These are phyloP conservation scores for Hypanus sabinus DNA, from an alignment of 2,113 vertebrate genomes.

Conservation along the genomic window DNA sequence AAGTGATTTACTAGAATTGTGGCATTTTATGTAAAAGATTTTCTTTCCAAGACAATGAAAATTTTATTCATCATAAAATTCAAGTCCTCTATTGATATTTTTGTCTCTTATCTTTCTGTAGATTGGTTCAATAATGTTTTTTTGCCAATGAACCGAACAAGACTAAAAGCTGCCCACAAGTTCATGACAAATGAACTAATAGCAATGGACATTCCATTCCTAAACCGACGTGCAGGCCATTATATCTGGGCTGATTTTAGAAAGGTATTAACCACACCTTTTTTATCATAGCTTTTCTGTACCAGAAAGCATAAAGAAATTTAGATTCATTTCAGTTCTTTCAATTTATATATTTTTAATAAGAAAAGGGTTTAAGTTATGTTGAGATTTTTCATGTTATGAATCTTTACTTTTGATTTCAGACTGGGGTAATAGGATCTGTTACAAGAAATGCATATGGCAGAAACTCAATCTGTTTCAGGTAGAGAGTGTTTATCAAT, in stretches of 20 bases:
- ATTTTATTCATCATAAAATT: not conserved
- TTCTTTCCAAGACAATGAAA: not conserved
- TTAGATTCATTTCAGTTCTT: not conserved
- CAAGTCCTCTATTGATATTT: not conserved
- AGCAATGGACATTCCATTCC: constrained; percentile 69
- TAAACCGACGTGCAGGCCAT: constrained; percentile 70
- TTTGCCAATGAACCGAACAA: constrained; percentile 70
- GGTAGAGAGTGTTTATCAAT: not conserved
- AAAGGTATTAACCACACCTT: constrained; percentile 61
- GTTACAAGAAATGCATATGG: not conserved
- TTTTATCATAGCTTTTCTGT: not conserved
- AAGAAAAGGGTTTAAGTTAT: not conserved
- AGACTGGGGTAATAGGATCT: not conserved
- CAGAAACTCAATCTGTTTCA: not conserved
- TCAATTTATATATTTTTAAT: not conserved
- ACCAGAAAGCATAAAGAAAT: not conserved
- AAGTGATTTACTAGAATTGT: not conserved
- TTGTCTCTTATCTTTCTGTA: constrained; percentile 46
- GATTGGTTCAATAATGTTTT: constrained; percentile 84
- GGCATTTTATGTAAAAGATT: not conserved
- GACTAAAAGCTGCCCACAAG: constrained; percentile 71
- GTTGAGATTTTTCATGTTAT: not conserved
- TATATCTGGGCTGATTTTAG: constrained; percentile 87
- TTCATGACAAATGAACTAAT: constrained; percentile 72
- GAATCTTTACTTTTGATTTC: not conserved